Base-by-base conservation (phyloP, 1,140 invertebrate species). In the Heliconius hermathena region DNA sequence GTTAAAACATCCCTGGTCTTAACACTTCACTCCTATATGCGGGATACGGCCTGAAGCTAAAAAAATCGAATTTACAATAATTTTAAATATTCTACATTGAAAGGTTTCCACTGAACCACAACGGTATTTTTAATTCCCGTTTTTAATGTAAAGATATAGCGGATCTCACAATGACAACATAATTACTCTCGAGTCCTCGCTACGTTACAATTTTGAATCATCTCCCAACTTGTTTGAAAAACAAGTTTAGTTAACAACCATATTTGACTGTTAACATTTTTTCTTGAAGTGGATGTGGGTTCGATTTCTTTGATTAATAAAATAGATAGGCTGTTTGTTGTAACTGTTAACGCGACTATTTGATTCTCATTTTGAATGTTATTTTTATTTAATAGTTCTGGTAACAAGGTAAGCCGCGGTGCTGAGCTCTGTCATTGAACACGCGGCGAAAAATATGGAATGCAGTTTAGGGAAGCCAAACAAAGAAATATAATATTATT, bases 161-260 rank as follows among this genome's bases (percentile, higher is more conserved):
- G 83, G 76, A 79, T 79, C 74, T 66, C 36, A 76, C 73, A 80
- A 81, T 79, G 83, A 85, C 83, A 84, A 81, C 79, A 84, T 84
- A 82, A 84, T 84, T 82, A 84, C 73, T 72, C 80, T 78, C 78
- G 80, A 74, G 72, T 20, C 16, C 16, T 52, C 49, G 49, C 49
- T 52, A 26, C 57, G 83, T 78, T 78, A 73, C 71, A 73, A 70
- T 79, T 82, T 83, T 75, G 73, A 81, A 80, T 77, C 76, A 60
- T 78, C 74, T 57, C 60, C 78, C 76, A 82, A 79, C 75, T 29
- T 54, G 77, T 70, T 52, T 75, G 36, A 6, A 22, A 11, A 78
- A 78, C 60, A 20, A 22, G 78, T 71, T 74, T 71, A 74, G 49
- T 74, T 13, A 60, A 57, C 20, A 57, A 29, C 60, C 60, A 29